Conservation (phyloP, 2,113 vertebrate species). For the Puffinus mauretanicus region DNA sequence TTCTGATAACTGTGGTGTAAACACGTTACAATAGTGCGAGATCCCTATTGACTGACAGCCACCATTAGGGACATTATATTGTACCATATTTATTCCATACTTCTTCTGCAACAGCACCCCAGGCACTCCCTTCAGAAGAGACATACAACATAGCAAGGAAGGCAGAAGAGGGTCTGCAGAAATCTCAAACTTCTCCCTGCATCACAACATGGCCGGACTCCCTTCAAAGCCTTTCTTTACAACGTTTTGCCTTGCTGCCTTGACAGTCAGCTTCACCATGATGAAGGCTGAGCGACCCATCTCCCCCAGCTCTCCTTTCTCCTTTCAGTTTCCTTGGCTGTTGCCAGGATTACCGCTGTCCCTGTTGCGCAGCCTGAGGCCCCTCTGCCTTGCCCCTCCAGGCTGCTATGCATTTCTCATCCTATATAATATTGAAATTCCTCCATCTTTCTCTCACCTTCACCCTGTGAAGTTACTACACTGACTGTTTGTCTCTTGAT, state of each 20-base stretch:
- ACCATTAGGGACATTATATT: neutral
- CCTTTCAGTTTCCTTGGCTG: neutral
- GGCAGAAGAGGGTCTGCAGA: neutral
- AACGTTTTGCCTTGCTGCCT: neutral
- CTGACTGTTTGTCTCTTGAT: neutral
- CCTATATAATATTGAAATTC: neutral
- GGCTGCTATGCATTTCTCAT: neutral
- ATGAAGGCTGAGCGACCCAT: neutral
- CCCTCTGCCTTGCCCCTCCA: neutral
- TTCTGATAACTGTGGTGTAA: neutral
- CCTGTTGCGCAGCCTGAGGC: neutral
- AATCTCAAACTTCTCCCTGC: neutral
- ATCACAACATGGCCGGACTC: neutral
- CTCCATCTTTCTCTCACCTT: neutral
- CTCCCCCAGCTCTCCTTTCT: neutral
- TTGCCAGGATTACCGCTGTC: neutral
- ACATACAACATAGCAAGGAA: neutral
- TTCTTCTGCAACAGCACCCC: neutral
- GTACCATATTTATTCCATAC: neutral
- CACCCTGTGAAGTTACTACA: neutral
- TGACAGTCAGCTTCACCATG: neutral
- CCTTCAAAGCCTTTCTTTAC: neutral
- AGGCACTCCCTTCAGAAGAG: neutral
- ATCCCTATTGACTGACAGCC: neutral
- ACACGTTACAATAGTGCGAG: neutral